Conservation (phyloP, 2,113 vertebrate species). For the Trematomus loennbergii region DNA sequence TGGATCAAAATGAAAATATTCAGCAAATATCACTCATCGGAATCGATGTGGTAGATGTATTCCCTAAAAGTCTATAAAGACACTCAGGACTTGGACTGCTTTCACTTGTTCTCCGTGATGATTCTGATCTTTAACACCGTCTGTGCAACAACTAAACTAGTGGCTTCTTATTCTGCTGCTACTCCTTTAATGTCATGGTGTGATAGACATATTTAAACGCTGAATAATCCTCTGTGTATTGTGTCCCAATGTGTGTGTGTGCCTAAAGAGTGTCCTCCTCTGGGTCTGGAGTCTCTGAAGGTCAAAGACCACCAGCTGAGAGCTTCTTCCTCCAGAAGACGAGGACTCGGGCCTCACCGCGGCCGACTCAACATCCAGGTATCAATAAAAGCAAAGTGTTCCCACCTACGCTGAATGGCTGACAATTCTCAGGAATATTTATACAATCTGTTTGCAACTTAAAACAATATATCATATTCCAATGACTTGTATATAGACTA, state of each 20-base stretch:
- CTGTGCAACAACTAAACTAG: neutral
- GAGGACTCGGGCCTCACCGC: slow-evolving; percentile 90
- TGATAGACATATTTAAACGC: neutral
- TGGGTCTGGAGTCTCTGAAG: slow-evolving; percentile 92
- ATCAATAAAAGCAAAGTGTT: neutral
- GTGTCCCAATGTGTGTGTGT: slow-evolving; percentile 4
- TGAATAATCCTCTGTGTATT: slow-evolving; percentile 5
- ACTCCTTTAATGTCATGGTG: neutral
- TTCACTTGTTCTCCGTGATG: too few relatives aligned
- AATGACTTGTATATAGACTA: too few relatives aligned
- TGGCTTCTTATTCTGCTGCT: neutral
- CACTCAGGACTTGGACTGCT: too few relatives aligned
- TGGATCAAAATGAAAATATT: too few relatives aligned
- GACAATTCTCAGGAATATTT: too few relatives aligned
- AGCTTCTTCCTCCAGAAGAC: slow-evolving; percentile 90
- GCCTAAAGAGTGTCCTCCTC: slow-evolving; percentile 89
- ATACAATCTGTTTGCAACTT: too few relatives aligned
- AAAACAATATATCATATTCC: too few relatives aligned
- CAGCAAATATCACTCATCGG: too few relatives aligned
- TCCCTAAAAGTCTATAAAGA: too few relatives aligned
- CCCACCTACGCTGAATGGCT: too few relatives aligned
- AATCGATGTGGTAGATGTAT: too few relatives aligned
- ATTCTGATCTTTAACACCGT: too few relatives aligned
- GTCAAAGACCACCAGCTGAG: slow-evolving; percentile 91
- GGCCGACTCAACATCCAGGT: slow-evolving; percentile 96